Evolutionary conservation across 2,113 vertebrate genomes (phyloP).

Genomic region (Eidolon helvum): DNA sequence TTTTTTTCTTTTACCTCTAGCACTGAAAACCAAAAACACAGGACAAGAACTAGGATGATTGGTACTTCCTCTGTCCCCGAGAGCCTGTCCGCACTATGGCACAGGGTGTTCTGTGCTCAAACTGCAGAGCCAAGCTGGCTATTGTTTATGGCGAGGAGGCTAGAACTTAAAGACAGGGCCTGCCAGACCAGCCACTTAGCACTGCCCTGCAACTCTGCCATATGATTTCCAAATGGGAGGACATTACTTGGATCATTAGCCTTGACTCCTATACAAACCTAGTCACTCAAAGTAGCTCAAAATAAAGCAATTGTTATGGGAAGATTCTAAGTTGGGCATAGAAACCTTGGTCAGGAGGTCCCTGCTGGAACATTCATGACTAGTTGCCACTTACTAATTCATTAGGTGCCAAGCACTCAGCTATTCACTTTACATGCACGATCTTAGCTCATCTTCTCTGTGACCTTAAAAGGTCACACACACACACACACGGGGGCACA

Average conservation of each 20-base stretch:
- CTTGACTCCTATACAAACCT: background rate
- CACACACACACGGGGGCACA: background rate
- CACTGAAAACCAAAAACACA: background rate
- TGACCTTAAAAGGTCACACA: background rate
- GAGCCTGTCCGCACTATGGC: fast-evolving
- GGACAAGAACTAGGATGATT: background rate
- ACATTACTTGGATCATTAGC: background rate
- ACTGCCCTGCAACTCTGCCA: background rate
- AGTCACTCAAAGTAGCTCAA: background rate
- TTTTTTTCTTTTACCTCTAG: background rate
- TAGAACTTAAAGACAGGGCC: background rate
- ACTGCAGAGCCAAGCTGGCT: background rate
- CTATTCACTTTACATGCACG: background rate
- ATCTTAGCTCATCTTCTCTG: background rate
- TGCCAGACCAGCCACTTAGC: background rate
- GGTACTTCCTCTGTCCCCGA: background rate
- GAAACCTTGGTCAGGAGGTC: background rate
- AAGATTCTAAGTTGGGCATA: background rate
- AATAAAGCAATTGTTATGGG: background rate
- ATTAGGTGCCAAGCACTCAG: background rate
- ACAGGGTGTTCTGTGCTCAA: background rate
- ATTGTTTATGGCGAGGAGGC: background rate
- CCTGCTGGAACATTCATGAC: background rate
- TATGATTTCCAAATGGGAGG: background rate
- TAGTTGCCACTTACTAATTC: background rate